Evolutionary conservation across 2,113 vertebrate genomes (phyloP).

Genomic region (Herpailurus yagouaroundi): DNA sequence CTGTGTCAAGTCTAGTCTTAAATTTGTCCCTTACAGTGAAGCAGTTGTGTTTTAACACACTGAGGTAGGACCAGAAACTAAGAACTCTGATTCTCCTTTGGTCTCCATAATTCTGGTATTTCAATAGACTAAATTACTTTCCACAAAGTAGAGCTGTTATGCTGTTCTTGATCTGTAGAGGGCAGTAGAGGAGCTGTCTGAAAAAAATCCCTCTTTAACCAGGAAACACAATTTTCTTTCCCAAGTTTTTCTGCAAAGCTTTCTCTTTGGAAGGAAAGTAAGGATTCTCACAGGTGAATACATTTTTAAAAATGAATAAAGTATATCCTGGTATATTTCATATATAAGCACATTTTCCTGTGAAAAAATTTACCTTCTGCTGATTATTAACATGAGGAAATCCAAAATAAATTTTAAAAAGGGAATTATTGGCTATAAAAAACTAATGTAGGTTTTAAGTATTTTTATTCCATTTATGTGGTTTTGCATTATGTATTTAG

Average conservation of each 20-base stretch:
- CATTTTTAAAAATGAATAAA: neutral
- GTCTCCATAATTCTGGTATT: neutral
- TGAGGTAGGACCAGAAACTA: neutral
- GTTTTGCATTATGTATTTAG: neutral
- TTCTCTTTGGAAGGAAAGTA: constrained; percentile 49
- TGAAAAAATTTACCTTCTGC: neutral
- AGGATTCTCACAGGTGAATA: constrained; percentile 9
- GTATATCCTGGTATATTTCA: neutral
- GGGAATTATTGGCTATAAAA: neutral
- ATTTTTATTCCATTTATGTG: neutral
- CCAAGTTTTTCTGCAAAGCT: constrained; percentile 2
- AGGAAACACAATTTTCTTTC: constrained; percentile 1
- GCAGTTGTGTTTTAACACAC: neutral
- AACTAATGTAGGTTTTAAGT: neutral
- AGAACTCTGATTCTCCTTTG: neutral
- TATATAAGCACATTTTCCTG: neutral
- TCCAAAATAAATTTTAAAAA: neutral
- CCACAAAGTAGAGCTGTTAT: constrained; percentile 45
- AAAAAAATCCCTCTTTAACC: constrained; percentile 13
- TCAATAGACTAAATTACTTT: neutral
- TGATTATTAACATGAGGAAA: neutral
- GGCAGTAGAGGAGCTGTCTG: constrained; percentile 84
- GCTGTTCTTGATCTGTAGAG: constrained; percentile 77
- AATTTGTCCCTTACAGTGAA: neutral
- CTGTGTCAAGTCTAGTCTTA: neutral